Evolutionary conservation across 2,113 vertebrate species (phyloP).

Genomic region (Actenoides lindsayi): DNA sequence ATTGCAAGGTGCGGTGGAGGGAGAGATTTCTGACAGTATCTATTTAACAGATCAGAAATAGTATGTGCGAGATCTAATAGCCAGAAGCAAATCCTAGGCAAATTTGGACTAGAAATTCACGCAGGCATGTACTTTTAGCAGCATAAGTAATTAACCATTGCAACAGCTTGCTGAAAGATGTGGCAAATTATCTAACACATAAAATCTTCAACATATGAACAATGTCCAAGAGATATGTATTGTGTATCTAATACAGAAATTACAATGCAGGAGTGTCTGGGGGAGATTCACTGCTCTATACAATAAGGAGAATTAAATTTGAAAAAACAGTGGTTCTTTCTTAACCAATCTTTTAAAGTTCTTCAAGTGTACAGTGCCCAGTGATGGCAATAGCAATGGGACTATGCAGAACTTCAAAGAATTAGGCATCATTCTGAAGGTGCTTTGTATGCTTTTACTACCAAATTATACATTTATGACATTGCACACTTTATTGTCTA

Average conservation of each 20-base stretch:
- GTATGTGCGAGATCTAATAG: neutral
- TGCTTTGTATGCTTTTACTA: neutral
- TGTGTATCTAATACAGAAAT: neutral
- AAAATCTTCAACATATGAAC: neutral
- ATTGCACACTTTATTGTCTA: neutral
- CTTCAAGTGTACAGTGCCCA: neutral
- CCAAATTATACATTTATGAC: neutral
- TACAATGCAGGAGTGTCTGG: neutral
- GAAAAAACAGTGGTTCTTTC: neutral
- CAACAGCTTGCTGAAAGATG: neutral
- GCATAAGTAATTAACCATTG: neutral
- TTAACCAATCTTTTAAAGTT: neutral
- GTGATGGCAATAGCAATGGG: neutral
- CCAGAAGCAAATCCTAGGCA: neutral
- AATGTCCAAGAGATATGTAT: neutral
- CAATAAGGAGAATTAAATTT: neutral
- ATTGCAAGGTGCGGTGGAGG: neutral
- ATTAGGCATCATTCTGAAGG: neutral
- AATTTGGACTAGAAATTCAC: neutral
- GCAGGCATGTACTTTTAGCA: neutral
- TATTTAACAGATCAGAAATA: conserved; percentile 5
- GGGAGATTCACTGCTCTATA: neutral
- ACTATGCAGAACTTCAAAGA: neutral
- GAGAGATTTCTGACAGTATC: neutral
- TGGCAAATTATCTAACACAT: neutral